Conservation (phyloP, 53 echinoderm and acorn worm genomes). For the Temnopleurus reevesii region DNA sequence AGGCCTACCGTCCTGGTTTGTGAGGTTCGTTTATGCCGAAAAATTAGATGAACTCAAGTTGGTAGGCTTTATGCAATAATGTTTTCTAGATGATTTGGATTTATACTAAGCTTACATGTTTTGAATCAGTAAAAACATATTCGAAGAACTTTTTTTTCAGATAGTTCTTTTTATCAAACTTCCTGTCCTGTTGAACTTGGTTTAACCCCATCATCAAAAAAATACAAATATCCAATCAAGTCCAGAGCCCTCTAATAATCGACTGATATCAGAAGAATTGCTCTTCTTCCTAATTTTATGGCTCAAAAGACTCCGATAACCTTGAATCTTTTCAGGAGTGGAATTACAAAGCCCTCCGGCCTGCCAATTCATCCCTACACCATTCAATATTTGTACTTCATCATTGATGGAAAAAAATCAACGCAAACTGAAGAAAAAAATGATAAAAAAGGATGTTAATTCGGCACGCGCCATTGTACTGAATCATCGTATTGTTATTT, state of each 20-base stretch:
- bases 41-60: no score
- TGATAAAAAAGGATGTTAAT: neutral
- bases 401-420: neutral
- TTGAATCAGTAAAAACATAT: no score
- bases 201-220: conserved; percentile 7
- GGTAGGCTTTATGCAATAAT: no score
- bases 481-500: neutral
- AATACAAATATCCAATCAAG: neutral
- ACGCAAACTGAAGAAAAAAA: neutral
- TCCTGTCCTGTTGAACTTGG: neutral
- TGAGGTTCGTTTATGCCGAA: no score
- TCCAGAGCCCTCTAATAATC: neutral
- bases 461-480: conserved; percentile 3
- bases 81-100: no score
- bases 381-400: no score
- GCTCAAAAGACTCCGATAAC: neutral
- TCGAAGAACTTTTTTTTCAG: no score
- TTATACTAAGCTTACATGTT: no score
- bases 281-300: neutral
- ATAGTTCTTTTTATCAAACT: neutral
- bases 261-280: neutral
- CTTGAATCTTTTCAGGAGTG: neutral
- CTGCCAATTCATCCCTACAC: neutral
- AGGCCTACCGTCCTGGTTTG: no score
- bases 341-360: neutral